Conservation (phyloP, 2,113 vertebrate species). For the Haemorhous mexicanus region DNA sequence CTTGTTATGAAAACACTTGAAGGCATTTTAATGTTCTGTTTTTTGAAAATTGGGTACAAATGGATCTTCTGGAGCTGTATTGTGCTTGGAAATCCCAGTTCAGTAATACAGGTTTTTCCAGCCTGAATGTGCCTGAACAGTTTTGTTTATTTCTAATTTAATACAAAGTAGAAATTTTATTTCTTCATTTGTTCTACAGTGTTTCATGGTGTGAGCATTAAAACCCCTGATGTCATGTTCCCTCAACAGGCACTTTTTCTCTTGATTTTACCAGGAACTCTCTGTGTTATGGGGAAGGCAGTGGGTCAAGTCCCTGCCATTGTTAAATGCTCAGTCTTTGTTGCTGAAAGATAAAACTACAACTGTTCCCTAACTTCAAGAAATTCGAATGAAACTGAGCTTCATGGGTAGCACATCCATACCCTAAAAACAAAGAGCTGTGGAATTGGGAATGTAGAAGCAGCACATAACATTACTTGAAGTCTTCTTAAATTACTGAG, state of each 20-base stretch:
- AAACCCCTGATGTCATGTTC: background rate
- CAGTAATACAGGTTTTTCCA: background rate
- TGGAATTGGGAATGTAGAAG: background rate
- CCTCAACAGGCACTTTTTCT: background rate
- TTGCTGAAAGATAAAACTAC: background rate
- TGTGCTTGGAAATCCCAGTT: background rate
- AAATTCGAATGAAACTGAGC: background rate
- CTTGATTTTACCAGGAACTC: background rate
- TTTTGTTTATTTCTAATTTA: background rate
- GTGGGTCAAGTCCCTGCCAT: background rate
- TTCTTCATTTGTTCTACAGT: background rate
- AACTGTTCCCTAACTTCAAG: background rate
- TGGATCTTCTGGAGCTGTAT: background rate
- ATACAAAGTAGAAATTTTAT: background rate
- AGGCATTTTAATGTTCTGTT: constrained; percentile 13
- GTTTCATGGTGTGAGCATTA: background rate
- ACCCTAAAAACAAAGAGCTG: background rate
- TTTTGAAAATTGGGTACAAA: background rate
- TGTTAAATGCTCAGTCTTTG: background rate
- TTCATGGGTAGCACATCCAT: background rate
- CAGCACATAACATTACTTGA: background rate
- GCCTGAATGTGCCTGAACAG: background rate
- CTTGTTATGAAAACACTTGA: constrained; percentile 10
- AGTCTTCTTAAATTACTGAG: background rate
- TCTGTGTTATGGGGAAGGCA: background rate